A percentile compares a stretch with the other conserved stretches of the same genome.
These are phyloP conservation scores for Drosophila eugracilis DNA, from an alignment of 1,140 invertebrate genomes.

Conservation along the genomic window DNA sequence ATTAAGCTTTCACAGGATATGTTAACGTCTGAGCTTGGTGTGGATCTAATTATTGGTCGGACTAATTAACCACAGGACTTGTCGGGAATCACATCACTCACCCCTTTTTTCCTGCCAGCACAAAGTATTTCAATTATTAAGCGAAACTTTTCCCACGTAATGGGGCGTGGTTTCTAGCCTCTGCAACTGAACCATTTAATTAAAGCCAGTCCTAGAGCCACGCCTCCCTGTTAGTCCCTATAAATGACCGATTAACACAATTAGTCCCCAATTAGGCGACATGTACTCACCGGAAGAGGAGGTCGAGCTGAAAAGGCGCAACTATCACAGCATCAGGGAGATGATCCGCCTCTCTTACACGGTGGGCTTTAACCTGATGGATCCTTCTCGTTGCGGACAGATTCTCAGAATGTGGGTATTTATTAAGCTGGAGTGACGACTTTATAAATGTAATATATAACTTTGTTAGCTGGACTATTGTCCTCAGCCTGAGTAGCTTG, in stretches of 20 bases:
- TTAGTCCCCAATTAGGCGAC: conserved; percentile 55
- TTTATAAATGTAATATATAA: neutral
- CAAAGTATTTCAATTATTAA: conserved; percentile 64
- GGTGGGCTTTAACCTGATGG: conserved; percentile 66
- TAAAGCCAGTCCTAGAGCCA: conserved; percentile 19
- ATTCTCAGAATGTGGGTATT: conserved; percentile 50
- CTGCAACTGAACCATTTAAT: conserved; percentile 35
- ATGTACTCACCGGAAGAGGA: conserved; percentile 61
- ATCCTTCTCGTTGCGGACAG: conserved; percentile 40
- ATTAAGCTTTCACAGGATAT: conserved; percentile 4
- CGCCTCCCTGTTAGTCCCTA: conserved; percentile 50
- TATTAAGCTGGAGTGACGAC: accelerated
- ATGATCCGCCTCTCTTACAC: conserved; percentile 59
- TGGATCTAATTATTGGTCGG: conserved; percentile 10
- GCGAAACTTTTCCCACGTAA: conserved; percentile 55
- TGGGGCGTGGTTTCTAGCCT: conserved; percentile 52
- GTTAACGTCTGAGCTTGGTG: neutral
- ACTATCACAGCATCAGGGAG: conserved; percentile 67
- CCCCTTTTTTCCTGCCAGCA: neutral
- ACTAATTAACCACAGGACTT: conserved; percentile 27
- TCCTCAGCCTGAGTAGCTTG: conserved; percentile 49
- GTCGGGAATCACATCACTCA: conserved; percentile 19
- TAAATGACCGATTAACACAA: conserved; percentile 57
- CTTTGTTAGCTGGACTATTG: conserved; percentile 51
- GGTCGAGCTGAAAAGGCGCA: conserved; percentile 37